phyloP scores from a whole-genome alignment of 2,113 vertebrate species.

The Ornithorhynchus anatinus region DNA sequence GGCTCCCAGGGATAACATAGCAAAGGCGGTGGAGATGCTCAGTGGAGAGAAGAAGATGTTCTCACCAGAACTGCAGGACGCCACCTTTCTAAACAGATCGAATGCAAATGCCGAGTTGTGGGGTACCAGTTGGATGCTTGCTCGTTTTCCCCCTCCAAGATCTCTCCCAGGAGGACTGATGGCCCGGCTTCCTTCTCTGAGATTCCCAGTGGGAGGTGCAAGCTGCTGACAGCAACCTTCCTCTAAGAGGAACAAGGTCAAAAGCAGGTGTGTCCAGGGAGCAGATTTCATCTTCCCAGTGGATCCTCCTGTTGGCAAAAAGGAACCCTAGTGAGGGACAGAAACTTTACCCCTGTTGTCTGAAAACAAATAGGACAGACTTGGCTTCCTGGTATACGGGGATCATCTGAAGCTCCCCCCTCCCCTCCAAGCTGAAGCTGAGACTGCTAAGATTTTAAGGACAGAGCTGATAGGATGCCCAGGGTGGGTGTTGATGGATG shows the following conservation, averaged over 20 bases:
- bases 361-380: too few species aligned
- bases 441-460: too few species aligned
- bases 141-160: not conserved
- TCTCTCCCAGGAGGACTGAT: not conserved
- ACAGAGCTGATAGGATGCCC: too few species aligned
- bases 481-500: too few species aligned
- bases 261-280: constrained; percentile 40
- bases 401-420: too few species aligned
- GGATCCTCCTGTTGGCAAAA: constrained; percentile 23
- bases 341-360: too few species aligned
- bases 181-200: not conserved
- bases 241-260: constrained; percentile 44
- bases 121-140: constrained; percentile 36
- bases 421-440: too few species aligned
- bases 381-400: too few species aligned
- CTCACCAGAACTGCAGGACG: accelerated
- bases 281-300: constrained; percentile 52
- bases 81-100: constrained; percentile 75
- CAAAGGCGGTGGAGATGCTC: constrained; percentile 79
- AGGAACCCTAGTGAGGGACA: accelerated
- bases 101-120: constrained; percentile 81
- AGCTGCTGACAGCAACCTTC: constrained; percentile 39
- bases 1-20: constrained; percentile 80
- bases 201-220: not conserved
- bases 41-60: constrained; percentile 88